Evolutionary conservation across 2,797 vertebrate species (phyloP).

Genomic region (Cyclopterus lumpus): DNA sequence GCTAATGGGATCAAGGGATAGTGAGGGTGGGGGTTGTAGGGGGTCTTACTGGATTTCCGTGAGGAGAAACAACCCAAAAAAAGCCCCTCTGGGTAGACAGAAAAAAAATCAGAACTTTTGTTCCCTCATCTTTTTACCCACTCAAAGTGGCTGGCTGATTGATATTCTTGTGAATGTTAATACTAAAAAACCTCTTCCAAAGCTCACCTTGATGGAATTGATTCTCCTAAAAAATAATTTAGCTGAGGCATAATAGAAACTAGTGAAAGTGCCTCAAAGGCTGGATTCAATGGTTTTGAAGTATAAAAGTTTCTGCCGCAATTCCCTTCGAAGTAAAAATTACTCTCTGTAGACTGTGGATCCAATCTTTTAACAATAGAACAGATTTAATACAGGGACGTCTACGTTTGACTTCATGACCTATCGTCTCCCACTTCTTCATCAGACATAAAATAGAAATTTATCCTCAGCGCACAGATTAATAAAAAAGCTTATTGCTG

Average conservation of each 20-base stretch:
- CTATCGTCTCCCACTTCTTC: slow-evolving; percentile 51
- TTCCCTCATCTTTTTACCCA: slow-evolving; percentile 35
- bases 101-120: slow-evolving; percentile 38
- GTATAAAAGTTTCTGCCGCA: slow-evolving; percentile 39
- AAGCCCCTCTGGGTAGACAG: slow-evolving; percentile 25
- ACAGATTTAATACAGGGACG: slow-evolving; percentile 53
- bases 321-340: slow-evolving; percentile 43
- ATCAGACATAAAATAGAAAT: slow-evolving; percentile 57
- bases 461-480: slow-evolving; percentile 34
- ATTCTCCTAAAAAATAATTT: slow-evolving; percentile 52
- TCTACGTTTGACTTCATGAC: slow-evolving; percentile 56
- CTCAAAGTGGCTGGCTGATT: slow-evolving; percentile 37
- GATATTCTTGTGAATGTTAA: slow-evolving; percentile 51
- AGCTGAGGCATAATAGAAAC: slow-evolving; percentile 47
- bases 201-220: slow-evolving; percentile 54
- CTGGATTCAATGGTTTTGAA: slow-evolving; percentile 50
- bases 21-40: slow-evolving; percentile 2
- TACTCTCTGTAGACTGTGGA: slow-evolving; percentile 35
- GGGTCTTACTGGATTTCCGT: slow-evolving; percentile 56
- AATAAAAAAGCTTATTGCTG: slow-evolving; percentile 53
- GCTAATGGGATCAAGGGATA: slow-evolving; percentile 63
- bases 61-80: slow-evolving; percentile 31
- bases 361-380: slow-evolving; percentile 50
- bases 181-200: slow-evolving; percentile 35
- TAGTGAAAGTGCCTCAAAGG: slow-evolving; percentile 47